These are phyloP conservation scores for Tenthredo notha DNA, from an alignment of 2,888 invertebrate genomes.

Conservation along the genomic window DNA sequence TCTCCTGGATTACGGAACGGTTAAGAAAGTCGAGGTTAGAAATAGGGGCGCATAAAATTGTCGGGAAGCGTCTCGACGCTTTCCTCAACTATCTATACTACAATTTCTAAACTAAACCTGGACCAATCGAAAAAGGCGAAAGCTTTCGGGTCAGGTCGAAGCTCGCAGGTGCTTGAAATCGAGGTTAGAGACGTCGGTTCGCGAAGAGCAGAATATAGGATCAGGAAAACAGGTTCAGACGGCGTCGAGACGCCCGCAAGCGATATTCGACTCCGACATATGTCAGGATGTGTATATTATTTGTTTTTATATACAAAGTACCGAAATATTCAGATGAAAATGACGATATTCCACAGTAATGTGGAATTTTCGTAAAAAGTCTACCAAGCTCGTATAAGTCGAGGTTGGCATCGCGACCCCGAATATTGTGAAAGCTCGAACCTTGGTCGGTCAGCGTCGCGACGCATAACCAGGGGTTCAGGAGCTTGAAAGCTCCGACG, in stretches of 20 bases:
- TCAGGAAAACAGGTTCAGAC: conserved; percentile 6
- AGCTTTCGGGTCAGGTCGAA: background rate
- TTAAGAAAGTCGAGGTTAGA: conserved; percentile 40
- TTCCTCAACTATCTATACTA: conserved; percentile 47
- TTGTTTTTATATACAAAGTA: background rate
- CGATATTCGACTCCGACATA: background rate
- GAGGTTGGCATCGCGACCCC: conserved; percentile 26
- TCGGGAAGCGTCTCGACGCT: conserved; percentile 29
- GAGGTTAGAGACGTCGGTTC: conserved; percentile 31
- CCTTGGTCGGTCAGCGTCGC: conserved; percentile 44
- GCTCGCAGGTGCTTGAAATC: background rate
- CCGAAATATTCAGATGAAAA: conserved; percentile 50
- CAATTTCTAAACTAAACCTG: conserved; percentile 7
- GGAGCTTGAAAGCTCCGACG: background rate
- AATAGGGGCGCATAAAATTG: conserved; percentile 42
- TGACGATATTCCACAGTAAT: conserved; percentile 51
- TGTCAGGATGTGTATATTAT: background rate
- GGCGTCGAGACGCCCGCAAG: background rate
- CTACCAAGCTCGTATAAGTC: conserved; percentile 46
- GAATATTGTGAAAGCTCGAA: background rate
- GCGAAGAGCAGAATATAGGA: conserved; percentile 24
- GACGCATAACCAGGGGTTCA: conserved; percentile 23
- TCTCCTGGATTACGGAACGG: conserved; percentile 5
- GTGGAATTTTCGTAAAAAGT: conserved; percentile 54
- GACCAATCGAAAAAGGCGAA: background rate